These are phyloP conservation scores for Alouatta palliata DNA, from an alignment of 2,113 vertebrate species.

Conservation along the genomic window DNA sequence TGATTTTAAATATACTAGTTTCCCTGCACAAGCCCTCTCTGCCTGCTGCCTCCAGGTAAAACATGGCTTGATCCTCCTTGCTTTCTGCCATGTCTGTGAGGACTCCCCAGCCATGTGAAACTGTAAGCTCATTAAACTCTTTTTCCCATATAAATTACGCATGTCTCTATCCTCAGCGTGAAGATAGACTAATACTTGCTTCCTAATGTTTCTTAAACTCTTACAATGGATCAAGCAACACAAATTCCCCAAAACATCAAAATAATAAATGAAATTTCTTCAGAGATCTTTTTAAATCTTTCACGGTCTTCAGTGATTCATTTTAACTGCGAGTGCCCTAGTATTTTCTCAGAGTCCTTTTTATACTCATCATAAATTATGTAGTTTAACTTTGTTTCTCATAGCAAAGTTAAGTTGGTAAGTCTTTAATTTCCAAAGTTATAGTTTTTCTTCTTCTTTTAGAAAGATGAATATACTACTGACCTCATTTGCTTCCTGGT, in stretches of 20 bases:
- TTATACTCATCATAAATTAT: neutral
- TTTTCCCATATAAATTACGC: too few relatives aligned
- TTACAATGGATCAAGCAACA: neutral
- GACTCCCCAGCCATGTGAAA: too few relatives aligned
- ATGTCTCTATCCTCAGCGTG: too few relatives aligned
- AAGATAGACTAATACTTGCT: neutral
- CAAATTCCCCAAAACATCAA: neutral
- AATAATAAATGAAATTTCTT: neutral
- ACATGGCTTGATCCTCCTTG: too few relatives aligned
- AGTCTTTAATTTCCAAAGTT: neutral
- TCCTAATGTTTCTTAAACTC: neutral
- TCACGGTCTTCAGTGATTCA: neutral
- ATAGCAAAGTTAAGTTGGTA: neutral
- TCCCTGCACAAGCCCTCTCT: too few relatives aligned
- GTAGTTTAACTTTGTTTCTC: neutral
- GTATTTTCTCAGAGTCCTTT: neutral
- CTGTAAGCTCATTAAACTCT: too few relatives aligned
- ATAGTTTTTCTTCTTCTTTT: neutral
- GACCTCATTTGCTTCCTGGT: neutral
- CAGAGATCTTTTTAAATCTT: neutral
- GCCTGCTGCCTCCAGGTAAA: too few relatives aligned
- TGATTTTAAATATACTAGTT: too few relatives aligned
- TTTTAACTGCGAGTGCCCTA: neutral
- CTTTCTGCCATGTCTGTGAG: too few relatives aligned
- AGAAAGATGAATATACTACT: neutral